Conservation (phyloP, 2,113 vertebrate species). For the Gnathonemus longibarbis region DNA sequence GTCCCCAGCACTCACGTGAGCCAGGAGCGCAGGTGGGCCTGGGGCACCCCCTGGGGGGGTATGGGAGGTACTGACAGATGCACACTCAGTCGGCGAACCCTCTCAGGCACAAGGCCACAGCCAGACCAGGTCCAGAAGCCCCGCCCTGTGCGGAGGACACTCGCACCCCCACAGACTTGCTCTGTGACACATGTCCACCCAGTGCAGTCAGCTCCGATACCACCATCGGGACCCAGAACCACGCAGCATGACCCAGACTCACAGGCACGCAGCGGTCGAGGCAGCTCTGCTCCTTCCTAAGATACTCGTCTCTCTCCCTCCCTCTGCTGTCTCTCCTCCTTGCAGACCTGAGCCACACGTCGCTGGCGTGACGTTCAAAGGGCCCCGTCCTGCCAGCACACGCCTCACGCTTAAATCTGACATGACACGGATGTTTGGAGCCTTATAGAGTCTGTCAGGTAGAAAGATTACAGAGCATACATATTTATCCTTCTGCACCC, state of each 20-base stretch:
- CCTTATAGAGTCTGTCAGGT: conserved; percentile 56
- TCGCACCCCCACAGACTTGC: background rate
- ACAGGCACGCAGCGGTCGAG: background rate
- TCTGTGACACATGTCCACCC: background rate
- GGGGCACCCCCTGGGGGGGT: too few relatives aligned
- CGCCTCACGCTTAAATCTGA: conserved; percentile 47
- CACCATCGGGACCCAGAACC: background rate
- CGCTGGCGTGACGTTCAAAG: conserved; percentile 36
- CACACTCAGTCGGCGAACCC: background rate
- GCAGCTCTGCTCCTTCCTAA: background rate
- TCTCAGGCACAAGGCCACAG: background rate
- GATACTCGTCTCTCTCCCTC: conserved; percentile 18
- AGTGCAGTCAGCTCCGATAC: background rate
- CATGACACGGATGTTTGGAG: conserved; percentile 43
- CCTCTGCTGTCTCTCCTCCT: conserved; percentile 3
- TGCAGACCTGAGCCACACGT: conserved; percentile 22
- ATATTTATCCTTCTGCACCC: conserved; percentile 50
- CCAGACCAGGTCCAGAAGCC: background rate
- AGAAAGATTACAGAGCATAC: conserved; percentile 58
- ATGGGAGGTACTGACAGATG: background rate
- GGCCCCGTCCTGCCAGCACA: conserved; percentile 40
- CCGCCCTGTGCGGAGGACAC: background rate
- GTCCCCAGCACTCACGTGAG: background rate
- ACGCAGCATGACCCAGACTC: conserved; percentile 19
- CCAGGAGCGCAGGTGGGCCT: background rate